A percentile compares a stretch with the other conserved stretches of the same genome.
Evolutionary conservation across 2,888 invertebrate genomes (phyloP).

Genomic region (Ochropleura leucogaster): DNA sequence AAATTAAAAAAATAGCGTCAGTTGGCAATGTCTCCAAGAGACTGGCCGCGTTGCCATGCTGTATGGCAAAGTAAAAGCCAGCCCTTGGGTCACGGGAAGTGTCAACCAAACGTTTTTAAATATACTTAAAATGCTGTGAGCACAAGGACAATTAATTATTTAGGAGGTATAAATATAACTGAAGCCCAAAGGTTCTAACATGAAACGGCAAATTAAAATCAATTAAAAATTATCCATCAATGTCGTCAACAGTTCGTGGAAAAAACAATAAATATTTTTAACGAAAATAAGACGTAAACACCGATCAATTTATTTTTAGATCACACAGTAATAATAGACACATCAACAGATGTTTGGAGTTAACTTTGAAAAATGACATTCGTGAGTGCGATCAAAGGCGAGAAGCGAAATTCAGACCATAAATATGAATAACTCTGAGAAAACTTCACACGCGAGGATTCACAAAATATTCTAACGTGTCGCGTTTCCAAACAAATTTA

Average conservation of each 20-base stretch:
- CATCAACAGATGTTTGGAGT: conserved; percentile 57
- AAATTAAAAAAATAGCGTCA: too few species aligned
- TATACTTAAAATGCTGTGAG: too few species aligned
- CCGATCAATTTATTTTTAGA: conserved; percentile 33
- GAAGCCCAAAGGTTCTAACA: conserved; percentile 14
- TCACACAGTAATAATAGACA: conserved; percentile 57
- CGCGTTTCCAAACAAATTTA: conserved; percentile 70
- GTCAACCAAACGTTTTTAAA: too few species aligned
- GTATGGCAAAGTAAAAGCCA: too few species aligned
- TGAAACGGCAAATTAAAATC: conserved; percentile 31
- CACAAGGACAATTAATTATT: conserved; percentile 7
- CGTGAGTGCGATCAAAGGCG: conserved; percentile 63
- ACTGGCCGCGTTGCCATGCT: too few species aligned
- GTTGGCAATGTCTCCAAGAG: too few species aligned
- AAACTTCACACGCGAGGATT: conserved; percentile 74
- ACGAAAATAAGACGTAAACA: conserved; percentile 19
- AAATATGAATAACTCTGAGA: conserved; percentile 70
- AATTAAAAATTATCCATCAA: conserved; percentile 25
- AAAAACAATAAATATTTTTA: conserved; percentile 9
- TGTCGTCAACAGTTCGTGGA: conserved; percentile 11
- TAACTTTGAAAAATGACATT: conserved; percentile 61
- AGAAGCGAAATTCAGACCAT: conserved; percentile 66
- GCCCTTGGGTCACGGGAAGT: too few species aligned
- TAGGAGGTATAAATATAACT: conserved; percentile 9
- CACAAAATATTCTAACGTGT: conserved; percentile 76